phyloP scores from a whole-genome alignment of 2,888 invertebrate species.

The Prosopocoilus inquinatus region DNA sequence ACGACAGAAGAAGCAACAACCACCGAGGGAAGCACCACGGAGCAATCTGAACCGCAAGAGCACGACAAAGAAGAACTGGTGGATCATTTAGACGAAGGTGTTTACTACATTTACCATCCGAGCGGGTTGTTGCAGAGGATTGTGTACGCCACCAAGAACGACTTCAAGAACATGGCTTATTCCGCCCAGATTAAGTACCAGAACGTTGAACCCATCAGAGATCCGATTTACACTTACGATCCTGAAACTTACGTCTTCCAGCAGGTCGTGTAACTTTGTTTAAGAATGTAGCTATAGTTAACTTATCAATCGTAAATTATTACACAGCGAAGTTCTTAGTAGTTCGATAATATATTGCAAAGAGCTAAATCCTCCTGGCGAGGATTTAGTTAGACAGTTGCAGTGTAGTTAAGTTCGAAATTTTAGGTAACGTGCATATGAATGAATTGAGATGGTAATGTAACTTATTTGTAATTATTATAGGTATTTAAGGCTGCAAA shows the following conservation, averaged over 20 bases:
- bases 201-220: constrained; percentile 61
- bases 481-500: too few species aligned
- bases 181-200: constrained; percentile 63
- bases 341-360: too few species aligned
- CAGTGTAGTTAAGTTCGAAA: neutral
- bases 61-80: constrained; percentile 17
- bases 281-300: neutral
- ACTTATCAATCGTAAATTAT: neutral
- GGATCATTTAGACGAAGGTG: constrained; percentile 49
- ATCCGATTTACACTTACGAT: constrained; percentile 59
- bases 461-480: too few species aligned
- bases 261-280: constrained; percentile 10
- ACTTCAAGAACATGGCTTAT: constrained; percentile 61
- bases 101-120: constrained; percentile 65
- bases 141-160: constrained; percentile 58
- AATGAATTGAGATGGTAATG: too few species aligned
- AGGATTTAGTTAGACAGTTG: neutral
- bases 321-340: too few species aligned
- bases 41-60: constrained; percentile 12
- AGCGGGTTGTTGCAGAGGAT: constrained; percentile 63
- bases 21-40: constrained; percentile 23
- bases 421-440: too few species aligned
- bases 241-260: constrained; percentile 38
- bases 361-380: too few species aligned
- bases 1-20: constrained; percentile 22